Evolutionary conservation across 2,113 vertebrate genomes (phyloP), one percentile per base, ranked within the genome.

Genomic region (Cettia cetti): DNA sequence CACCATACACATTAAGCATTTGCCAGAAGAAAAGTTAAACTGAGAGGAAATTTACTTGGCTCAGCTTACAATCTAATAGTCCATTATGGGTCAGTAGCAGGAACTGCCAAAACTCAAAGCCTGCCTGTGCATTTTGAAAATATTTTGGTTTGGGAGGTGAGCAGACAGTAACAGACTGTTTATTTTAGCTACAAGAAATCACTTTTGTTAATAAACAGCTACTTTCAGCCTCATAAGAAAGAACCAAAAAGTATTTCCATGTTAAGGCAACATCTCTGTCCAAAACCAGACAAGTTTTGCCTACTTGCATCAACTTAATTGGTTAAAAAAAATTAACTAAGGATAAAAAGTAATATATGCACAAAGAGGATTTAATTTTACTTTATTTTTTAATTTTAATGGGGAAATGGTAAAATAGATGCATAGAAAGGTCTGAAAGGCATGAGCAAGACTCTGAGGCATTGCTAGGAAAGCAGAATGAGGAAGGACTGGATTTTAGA

Each of bases 21-120:
- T 72, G 63, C 71, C 45, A 95, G 54, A 89, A 78, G n/a, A 86
- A 70, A 90, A 92, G 74, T 88, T 93, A 96, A 60, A 61, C 15
- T 69, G 59, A 90, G 56, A 40, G 50, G 37, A 45, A 71, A 94
- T 86, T 72, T 74, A 40, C 35, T 92, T 79, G 47, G 40, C 45
- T 82, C 22, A 40, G n/a, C 60, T 92, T 93, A 92, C 65, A 92
- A 39, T 61, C 77, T 69, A 74, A 57, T 17, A 83, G 79, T 80
- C 33, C 44, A 68, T 76, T 87, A 47, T 35, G 33, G 49, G 3
- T 74, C 53, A 71, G 37, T 13, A 27, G 27, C 9, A 17, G 13
- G 45, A 87, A 65, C 40, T 85, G 40, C 57, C 90, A 88, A 94
- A 70, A 69, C 45, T 89, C 47, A 56, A 69, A 90, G 44, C 28